Base-by-base conservation (phyloP, 2,888 invertebrate genomes). In the Caenorhabditis zanzibari region DNA sequence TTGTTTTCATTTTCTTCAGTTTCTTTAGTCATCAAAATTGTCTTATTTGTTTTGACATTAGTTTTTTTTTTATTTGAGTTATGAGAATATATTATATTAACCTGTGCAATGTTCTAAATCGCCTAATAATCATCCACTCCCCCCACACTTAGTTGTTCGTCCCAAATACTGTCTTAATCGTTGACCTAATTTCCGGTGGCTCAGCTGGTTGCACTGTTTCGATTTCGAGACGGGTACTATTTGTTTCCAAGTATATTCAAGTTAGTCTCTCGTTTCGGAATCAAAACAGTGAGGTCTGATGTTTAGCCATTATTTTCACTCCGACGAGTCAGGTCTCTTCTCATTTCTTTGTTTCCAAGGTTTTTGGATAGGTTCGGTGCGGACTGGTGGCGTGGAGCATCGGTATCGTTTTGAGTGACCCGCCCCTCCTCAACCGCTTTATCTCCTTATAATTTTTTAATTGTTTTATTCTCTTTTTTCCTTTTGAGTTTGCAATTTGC, bases 391-490 rank as follows among this genome's bases (percentile, higher is more conserved):
- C 61, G 52, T 41, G 54, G 77, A 69, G 77, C 44, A 71, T 52
- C 52, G 7, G 76, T 68, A 77, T 61, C 77, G 66, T 68, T 58
- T 56, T 54, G 44, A 52, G 59, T 35, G 47, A 69, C 76, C 76
- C 69, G 68, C 32, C 76, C 28, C 52, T 77, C 68, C 61, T 47
- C 63, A 14, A 54, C 71, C 69, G 61, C 59, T 71, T 54, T 77
- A 66, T 66, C 58, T 28, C 61, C 26, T 75, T 66, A 10, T 7
- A 28, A 68, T 68, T 64, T 66, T 75, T 52, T 75, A 68, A 66
- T 75, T 75, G 75, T 75, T 75, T 75, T 75, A 75, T 75, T 66
- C 24, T 16, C 44, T 22, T 66, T 75, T 68, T 59, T 52, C 19
- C 16, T 64, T 63, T 24, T 28, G 38, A 54, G 54, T 54, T 14